A percentile compares a stretch with the other conserved stretches of the same genome.
phyloP scores from a whole-genome alignment of 1,140 invertebrate genomes.

The Meloidogyne chitwoodi region DNA sequence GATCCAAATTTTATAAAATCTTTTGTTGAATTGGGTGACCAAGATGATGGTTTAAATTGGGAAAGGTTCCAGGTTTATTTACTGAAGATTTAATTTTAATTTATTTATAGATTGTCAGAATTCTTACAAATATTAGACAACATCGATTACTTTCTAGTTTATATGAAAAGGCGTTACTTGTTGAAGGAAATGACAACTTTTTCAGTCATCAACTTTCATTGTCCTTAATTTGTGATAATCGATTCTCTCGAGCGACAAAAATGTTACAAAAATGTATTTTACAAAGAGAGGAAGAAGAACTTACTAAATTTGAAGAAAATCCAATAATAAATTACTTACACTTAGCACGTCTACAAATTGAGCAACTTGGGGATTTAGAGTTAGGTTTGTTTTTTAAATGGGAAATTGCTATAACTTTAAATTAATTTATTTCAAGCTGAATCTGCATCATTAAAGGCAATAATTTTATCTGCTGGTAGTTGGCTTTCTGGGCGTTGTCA shows the following conservation, averaged over 20 bases:
- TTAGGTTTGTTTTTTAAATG: conserved; percentile 27
- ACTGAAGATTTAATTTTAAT: neutral
- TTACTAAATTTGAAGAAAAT: conserved; percentile 5
- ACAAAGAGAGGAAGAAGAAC: neutral
- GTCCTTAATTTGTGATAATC: conserved; percentile 24
- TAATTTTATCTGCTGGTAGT: conserved; percentile 33
- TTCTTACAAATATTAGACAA: conserved; percentile 42
- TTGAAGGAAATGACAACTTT: conserved; percentile 17
- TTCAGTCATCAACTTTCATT: neutral
- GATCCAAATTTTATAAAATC: conserved; percentile 15
- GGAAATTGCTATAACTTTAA: too few relatives aligned
- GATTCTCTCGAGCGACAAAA: conserved; percentile 33
- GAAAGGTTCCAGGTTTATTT: conserved; percentile 22
- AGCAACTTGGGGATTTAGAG: conserved; percentile 46
- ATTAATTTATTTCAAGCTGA: conserved; percentile 36
- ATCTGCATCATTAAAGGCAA: conserved; percentile 42
- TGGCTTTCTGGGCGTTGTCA: conserved; percentile 45
- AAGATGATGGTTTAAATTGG: neutral
- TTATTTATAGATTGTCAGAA: neutral
- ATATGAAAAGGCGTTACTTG: conserved; percentile 31
- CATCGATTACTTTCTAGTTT: conserved; percentile 28
- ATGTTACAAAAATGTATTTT: conserved; percentile 34
- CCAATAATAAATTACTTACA: conserved; percentile 37
- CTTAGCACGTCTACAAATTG: conserved; percentile 45
- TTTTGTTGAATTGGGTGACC: conserved; percentile 8